Conservation (phyloP, 64 coral and sea anemone genomes). For the Montipora capricornis region DNA sequence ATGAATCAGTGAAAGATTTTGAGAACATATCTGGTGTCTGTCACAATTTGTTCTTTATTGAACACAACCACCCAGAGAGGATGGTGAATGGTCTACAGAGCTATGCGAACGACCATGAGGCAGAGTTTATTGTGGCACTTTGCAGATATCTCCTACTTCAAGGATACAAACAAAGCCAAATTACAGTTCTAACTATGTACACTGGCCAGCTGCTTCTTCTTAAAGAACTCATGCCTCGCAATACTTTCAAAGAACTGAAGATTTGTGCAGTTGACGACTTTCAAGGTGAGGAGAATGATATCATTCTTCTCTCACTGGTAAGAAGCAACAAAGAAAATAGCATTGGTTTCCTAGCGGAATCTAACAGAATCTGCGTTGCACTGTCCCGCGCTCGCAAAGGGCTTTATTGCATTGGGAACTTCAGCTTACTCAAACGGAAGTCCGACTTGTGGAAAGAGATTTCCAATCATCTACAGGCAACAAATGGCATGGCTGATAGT, state of each 20-base stretch:
- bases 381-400: conserved; percentile 59
- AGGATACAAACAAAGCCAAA: conserved; percentile 65
- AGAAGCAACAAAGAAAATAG: conserved; percentile 66
- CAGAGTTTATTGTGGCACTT: conserved; percentile 73
- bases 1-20: conserved; percentile 76
- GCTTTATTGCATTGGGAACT: conserved; percentile 67
- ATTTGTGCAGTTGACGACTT: conserved; percentile 83
- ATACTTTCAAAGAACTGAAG: conserved; percentile 63
- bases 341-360: conserved; percentile 82
- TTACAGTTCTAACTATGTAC: conserved; percentile 92
- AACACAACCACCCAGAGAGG: conserved; percentile 59
- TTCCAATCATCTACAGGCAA: conserved; percentile 32
- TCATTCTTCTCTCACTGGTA: conserved; percentile 89
- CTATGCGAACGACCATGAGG: conserved; percentile 87
- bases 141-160: conserved; percentile 80
- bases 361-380: conserved; percentile 68
- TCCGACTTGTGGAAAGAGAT: conserved; percentile 40
- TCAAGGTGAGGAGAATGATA: conserved; percentile 91
- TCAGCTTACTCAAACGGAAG: conserved; percentile 10
- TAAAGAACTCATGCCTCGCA: conserved; percentile 73
- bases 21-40: conserved; percentile 64
- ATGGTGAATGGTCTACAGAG: conserved; percentile 62
- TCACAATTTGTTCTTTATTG: conserved; percentile 85
- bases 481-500: conserved; percentile 33
- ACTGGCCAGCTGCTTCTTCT: conserved; percentile 80